A percentile compares a stretch with the other conserved stretches of the same genome.
phyloP scores from a whole-genome alignment of 2,888 invertebrate species.

The Zaprionus bogoriensis region DNA sequence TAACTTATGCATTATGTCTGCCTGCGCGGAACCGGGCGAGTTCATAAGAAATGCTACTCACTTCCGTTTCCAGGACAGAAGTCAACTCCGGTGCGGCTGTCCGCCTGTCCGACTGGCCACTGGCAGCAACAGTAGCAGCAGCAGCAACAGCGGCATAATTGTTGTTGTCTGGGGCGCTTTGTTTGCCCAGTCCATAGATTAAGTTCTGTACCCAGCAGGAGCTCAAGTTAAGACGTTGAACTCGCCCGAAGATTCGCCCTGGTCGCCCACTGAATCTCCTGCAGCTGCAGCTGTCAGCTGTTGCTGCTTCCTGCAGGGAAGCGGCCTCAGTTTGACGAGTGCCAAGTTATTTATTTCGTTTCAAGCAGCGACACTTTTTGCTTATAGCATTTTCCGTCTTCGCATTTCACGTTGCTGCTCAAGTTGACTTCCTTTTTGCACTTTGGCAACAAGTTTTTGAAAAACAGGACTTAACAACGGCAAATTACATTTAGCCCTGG shows the following conservation, averaged over 20 bases:
- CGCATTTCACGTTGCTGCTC: conserved; percentile 30
- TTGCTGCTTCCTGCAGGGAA: background rate
- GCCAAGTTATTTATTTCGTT: conserved; percentile 50
- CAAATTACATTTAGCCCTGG: conserved; percentile 76
- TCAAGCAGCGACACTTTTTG: conserved; percentile 22
- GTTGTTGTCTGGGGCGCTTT: conserved; percentile 30
- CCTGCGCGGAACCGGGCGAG: conserved; percentile 5
- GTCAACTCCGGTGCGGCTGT: conserved; percentile 9
- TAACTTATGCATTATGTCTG: conserved; percentile 49
- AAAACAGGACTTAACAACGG: conserved; percentile 79
- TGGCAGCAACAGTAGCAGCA: too few species aligned
- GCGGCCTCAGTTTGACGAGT: conserved; percentile 23
- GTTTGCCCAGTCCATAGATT: conserved; percentile 47
- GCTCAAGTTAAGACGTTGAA: conserved; percentile 18
- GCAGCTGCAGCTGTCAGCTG: conserved; percentile 1
- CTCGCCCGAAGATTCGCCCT: background rate
- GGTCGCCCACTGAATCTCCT: conserved; percentile 34
- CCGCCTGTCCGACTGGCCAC: too few species aligned
- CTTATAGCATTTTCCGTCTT: conserved; percentile 6
- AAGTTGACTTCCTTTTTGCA: conserved; percentile 78
- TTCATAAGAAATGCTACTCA: conserved; percentile 37
- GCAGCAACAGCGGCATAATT: too few species aligned
- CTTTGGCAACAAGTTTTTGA: conserved; percentile 73
- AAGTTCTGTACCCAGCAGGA: conserved; percentile 26
- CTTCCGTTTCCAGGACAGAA: conserved; percentile 41